These are phyloP conservation scores for Littorina saxatilis DNA, from an alignment of 1,140 invertebrate species.

Conservation along the genomic window DNA sequence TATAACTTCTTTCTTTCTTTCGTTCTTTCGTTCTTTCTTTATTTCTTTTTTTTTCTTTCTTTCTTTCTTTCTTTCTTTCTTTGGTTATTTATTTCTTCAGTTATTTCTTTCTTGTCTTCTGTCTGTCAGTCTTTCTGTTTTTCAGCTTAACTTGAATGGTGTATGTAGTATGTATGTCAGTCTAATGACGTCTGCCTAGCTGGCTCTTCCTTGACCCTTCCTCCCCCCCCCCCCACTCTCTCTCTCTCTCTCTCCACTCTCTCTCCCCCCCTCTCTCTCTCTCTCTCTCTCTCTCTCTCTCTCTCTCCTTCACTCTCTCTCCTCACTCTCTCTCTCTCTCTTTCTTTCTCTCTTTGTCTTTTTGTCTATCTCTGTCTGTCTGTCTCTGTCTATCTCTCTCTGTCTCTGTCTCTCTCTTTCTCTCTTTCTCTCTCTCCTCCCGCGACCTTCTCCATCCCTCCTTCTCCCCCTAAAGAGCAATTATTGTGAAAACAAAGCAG, in stretches of 20 bases:
- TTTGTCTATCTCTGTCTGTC: too few species aligned
- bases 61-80: background rate
- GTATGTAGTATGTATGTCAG: too few species aligned
- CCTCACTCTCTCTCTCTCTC: background rate
- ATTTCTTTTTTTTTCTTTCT: background rate
- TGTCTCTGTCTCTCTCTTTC: too few species aligned
- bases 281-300: conserved; percentile 13
- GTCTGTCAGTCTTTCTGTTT: too few species aligned
- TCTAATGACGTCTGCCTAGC: background rate
- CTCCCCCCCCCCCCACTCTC: background rate
- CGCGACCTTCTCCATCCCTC: background rate
- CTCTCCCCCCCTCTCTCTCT: background rate
- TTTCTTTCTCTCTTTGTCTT: background rate
- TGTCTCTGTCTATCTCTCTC: too few species aligned
- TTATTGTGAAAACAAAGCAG: background rate
- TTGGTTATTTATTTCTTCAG: too few species aligned
- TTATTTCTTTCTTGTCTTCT: too few species aligned
- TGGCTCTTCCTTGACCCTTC: background rate
- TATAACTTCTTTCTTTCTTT: background rate
- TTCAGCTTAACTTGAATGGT: too few species aligned
- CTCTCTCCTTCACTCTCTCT: background rate
- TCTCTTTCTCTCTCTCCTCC: too few species aligned
- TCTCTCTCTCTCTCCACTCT: too few species aligned
- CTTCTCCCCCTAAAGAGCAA: background rate
- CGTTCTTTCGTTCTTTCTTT: background rate